Percentiles rank a stretch among this genome's conserved stretches.
Conservation (phyloP, 2,888 invertebrate genomes). For the Andrena minutula region DNA sequence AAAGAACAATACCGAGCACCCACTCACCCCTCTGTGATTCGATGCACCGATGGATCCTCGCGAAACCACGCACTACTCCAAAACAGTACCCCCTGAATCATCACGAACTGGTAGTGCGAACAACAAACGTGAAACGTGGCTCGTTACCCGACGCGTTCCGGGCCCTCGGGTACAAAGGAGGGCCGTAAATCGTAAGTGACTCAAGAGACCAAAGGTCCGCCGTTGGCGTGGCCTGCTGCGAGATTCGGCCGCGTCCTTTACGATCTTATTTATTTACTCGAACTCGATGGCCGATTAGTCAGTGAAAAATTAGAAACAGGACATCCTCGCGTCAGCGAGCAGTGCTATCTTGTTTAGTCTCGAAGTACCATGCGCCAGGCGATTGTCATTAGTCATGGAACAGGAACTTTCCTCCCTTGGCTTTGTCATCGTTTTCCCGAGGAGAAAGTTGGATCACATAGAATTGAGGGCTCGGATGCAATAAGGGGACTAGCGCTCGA, state of each 20-base stretch:
- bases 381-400: slow-evolving; percentile 18
- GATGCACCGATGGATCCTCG: not conserved
- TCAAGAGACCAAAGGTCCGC: slow-evolving; percentile 26
- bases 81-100: slow-evolving; percentile 32
- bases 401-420: not conserved
- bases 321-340: not conserved
- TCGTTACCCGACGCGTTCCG: not conserved
- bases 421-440: not conserved
- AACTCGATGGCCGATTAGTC: slow-evolving; percentile 25
- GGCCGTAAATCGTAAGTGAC: slow-evolving; percentile 41
- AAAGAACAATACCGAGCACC: not conserved
- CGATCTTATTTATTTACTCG: slow-evolving; percentile 16
- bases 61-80: too few species aligned
- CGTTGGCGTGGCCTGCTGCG: slow-evolving; percentile 7
- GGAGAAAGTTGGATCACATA: not conserved
- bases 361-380: slow-evolving; percentile 6
- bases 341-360: slow-evolving; percentile 37
- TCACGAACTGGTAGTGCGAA: not conserved
- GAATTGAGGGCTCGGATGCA: too few species aligned
- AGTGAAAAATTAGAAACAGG: not conserved
- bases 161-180: not conserved
- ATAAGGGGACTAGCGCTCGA: too few species aligned
- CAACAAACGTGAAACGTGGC: slow-evolving; percentile 8
- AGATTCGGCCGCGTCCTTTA: slow-evolving; percentile 30
- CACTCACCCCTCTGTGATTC: not conserved